Evolutionary conservation across 2,797 vertebrate genomes (phyloP).

Genomic region (Sebastes umbrosus): DNA sequence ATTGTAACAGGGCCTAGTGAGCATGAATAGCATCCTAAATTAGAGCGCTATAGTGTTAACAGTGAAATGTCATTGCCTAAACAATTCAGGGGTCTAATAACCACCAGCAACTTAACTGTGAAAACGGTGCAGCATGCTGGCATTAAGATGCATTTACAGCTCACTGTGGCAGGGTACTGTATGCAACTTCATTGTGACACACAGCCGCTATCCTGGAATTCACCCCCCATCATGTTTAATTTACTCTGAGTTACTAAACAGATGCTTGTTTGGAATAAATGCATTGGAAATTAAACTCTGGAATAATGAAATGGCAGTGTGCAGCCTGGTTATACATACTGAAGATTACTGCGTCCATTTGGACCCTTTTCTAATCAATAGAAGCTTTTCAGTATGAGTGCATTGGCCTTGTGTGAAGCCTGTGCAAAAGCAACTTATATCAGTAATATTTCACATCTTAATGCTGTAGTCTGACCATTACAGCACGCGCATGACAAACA

Average conservation of each 20-base stretch:
- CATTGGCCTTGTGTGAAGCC: constrained; percentile 27
- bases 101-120: constrained; percentile 38
- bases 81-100: constrained; percentile 57
- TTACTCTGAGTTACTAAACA: constrained; percentile 72
- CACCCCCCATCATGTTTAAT: constrained; percentile 79
- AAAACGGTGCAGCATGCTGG: constrained; percentile 59
- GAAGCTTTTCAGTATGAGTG: constrained; percentile 46
- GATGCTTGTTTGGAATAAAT: constrained; percentile 77
- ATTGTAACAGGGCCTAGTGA: constrained; percentile 4
- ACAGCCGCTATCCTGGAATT: constrained; percentile 56
- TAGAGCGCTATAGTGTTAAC: constrained; percentile 30
- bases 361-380: constrained; percentile 62
- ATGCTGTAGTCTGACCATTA: constrained; percentile 11
- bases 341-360: constrained; percentile 58
- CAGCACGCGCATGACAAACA: constrained; percentile 19
- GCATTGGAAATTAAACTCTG: constrained; percentile 71
- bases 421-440: constrained; percentile 42
- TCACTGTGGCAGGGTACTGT: constrained; percentile 48
- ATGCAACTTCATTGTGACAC: constrained; percentile 48
- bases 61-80: constrained; percentile 45
- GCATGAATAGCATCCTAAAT: constrained; percentile 17
- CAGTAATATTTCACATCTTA: constrained; percentile 39
- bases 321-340: constrained; percentile 56
- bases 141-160: constrained; percentile 63
- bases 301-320: constrained; percentile 61